A percentile compares a stretch with the other conserved stretches of the same genome.
Conservation (phyloP, 2,888 invertebrate genomes). For the Euphydryas editha region DNA sequence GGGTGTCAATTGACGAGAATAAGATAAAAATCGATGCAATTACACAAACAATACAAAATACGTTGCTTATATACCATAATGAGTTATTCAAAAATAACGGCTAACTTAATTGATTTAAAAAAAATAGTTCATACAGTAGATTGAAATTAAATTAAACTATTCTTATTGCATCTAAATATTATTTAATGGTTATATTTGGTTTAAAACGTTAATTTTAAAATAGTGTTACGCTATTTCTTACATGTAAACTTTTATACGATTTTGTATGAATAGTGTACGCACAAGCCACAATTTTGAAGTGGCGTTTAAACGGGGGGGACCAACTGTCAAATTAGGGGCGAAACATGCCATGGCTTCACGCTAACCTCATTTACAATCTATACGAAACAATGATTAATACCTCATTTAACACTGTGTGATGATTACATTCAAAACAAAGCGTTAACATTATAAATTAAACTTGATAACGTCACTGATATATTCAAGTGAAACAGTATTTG, state of each 20-base stretch:
- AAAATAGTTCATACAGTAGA: too few relatives aligned
- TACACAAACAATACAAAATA: constrained; percentile 1
- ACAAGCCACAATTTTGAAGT: constrained; percentile 81
- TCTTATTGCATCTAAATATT: too few relatives aligned
- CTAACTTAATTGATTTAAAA: too few relatives aligned
- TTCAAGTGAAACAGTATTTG: not conserved
- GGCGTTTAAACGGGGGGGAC: constrained; percentile 81
- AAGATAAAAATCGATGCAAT: constrained; percentile 52
- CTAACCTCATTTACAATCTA: constrained; percentile 79
- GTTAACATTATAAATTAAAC: constrained; percentile 29
- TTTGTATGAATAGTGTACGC: constrained; percentile 69
- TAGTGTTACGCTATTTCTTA: not conserved
- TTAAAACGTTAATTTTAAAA: not conserved
- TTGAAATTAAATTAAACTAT: too few relatives aligned
- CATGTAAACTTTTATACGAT: constrained; percentile 68
- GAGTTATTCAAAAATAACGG: not conserved
- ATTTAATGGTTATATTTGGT: too few relatives aligned
- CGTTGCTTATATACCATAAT: too few relatives aligned
- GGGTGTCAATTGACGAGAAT: constrained; percentile 69
- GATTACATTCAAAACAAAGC: constrained; percentile 37
- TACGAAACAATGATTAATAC: constrained; percentile 76
- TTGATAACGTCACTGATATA: not conserved
- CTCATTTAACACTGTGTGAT: constrained; percentile 71
- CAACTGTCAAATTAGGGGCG: constrained; percentile 81
- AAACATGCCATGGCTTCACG: constrained; percentile 75